A percentile compares a stretch with the other conserved stretches of the same genome.
These are phyloP conservation scores for Ruditapes philippinarum DNA, from an alignment of 1,140 invertebrate genomes.

Conservation along the genomic window DNA sequence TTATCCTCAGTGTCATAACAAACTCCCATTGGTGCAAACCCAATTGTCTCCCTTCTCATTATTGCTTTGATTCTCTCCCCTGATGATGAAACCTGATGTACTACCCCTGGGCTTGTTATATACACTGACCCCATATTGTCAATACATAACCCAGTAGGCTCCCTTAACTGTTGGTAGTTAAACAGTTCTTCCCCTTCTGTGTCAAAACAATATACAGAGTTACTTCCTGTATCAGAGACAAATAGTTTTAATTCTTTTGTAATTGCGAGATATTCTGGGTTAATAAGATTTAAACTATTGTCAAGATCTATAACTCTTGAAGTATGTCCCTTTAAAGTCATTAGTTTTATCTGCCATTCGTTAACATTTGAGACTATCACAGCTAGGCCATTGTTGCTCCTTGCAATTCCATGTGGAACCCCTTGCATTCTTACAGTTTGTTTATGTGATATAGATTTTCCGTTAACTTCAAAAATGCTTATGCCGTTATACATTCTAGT, in stretches of 20 bases:
- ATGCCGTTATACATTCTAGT: constrained; percentile 17
- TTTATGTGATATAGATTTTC: not conserved
- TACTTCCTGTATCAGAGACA: constrained; percentile 41
- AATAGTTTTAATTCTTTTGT: constrained; percentile 37
- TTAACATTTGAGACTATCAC: not conserved
- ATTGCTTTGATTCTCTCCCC: constrained; percentile 45
- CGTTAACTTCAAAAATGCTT: not conserved
- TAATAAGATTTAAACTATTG: not conserved
- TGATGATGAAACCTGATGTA: constrained; percentile 41
- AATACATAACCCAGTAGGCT: constrained; percentile 26
- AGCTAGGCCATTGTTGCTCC: constrained; percentile 48
- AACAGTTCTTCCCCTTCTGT: constrained; percentile 13
- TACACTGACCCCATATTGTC: constrained; percentile 42
- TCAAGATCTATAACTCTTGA: constrained; percentile 13
- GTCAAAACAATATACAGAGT: constrained; percentile 46
- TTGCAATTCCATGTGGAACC: constrained; percentile 8
- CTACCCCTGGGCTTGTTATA: constrained; percentile 30
- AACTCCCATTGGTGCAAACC: constrained; percentile 14
- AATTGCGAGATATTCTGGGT: constrained; percentile 5
- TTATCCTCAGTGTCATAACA: constrained; percentile 49
- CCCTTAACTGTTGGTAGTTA: constrained; percentile 10
- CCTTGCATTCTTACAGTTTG: constrained; percentile 22
- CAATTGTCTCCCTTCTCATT: constrained; percentile 42
- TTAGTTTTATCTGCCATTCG: constrained; percentile 21
- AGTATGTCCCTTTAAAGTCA: constrained; percentile 3